Evolutionary conservation across 2,797 vertebrate genomes (phyloP).

Genomic region (Alosa sapidissima): DNA sequence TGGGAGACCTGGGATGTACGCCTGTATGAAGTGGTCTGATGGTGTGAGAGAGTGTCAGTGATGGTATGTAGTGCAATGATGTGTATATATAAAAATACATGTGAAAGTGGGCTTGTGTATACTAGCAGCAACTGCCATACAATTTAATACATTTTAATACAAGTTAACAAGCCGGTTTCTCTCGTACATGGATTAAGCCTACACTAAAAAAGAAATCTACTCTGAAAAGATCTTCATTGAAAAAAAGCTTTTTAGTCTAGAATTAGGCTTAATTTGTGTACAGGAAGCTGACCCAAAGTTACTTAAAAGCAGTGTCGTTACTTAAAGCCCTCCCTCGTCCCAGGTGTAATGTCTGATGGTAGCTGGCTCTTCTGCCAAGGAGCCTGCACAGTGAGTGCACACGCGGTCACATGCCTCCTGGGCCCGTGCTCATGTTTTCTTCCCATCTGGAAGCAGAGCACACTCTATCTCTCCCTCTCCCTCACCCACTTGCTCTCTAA

Average conservation of each 20-base stretch:
- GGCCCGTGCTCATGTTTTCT: background rate
- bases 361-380: background rate
- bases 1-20: background rate
- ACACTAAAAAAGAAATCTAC: too few species aligned
- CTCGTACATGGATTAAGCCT: background rate
- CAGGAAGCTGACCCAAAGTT: too few species aligned
- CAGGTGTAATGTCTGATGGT: background rate
- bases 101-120: background rate
- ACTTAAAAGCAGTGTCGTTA: background rate
- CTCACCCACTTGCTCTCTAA: background rate
- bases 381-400: background rate
- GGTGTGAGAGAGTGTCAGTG: background rate
- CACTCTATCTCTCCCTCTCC: background rate
- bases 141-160: background rate
- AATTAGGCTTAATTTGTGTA: too few species aligned
- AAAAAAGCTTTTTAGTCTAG: too few species aligned
- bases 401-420: background rate
- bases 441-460: background rate
- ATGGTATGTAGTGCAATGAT: background rate
- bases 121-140: background rate
- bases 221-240: too few species aligned
- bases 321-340: background rate
- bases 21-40: background rate
- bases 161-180: background rate
- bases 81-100: background rate